phyloP scores from a whole-genome alignment of 1,140 invertebrate genomes.

The Akabosia matsudoensis region DNA sequence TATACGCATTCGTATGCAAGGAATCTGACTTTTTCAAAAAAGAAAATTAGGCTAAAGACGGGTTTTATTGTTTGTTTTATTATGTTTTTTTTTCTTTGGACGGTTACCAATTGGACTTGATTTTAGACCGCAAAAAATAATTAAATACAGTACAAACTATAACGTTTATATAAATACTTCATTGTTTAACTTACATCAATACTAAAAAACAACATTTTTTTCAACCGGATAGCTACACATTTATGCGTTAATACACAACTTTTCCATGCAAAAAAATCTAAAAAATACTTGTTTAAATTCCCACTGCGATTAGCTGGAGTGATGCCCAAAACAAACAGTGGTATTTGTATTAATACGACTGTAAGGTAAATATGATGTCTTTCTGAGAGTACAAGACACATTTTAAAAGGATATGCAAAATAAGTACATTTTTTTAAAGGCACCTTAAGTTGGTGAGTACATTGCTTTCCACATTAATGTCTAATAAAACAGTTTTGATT shows the following conservation, averaged over 20 bases:
- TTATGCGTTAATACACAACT: not conserved
- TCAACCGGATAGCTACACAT: too few species aligned
- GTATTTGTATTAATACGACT: slow-evolving; percentile 15
- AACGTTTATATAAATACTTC: not conserved
- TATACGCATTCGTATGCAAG: too few species aligned
- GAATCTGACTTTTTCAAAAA: too few species aligned
- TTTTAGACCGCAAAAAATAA: too few species aligned
- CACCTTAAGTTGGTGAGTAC: slow-evolving; percentile 17
- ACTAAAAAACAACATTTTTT: too few species aligned
- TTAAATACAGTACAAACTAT: too few species aligned
- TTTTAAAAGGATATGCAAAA: not conserved
- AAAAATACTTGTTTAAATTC: too few species aligned
- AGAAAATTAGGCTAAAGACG: too few species aligned
- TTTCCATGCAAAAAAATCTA: not conserved
- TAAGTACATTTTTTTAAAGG: slow-evolving; percentile 24
- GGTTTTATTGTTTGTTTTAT: too few species aligned
- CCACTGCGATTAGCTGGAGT: slow-evolving; percentile 13
- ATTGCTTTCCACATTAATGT: not conserved
- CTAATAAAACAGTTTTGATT: not conserved
- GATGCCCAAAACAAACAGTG: not conserved
- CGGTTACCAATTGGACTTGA: too few species aligned
- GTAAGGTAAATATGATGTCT: slow-evolving; percentile 24
- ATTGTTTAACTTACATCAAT: not conserved
- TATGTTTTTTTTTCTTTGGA: too few species aligned
- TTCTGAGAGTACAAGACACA: not conserved